Percentiles rank a stretch among this genome's conserved stretches.
These are phyloP conservation scores for Lepisosteus osseus DNA, from an alignment of 2,113 vertebrate species.

Conservation along the genomic window DNA sequence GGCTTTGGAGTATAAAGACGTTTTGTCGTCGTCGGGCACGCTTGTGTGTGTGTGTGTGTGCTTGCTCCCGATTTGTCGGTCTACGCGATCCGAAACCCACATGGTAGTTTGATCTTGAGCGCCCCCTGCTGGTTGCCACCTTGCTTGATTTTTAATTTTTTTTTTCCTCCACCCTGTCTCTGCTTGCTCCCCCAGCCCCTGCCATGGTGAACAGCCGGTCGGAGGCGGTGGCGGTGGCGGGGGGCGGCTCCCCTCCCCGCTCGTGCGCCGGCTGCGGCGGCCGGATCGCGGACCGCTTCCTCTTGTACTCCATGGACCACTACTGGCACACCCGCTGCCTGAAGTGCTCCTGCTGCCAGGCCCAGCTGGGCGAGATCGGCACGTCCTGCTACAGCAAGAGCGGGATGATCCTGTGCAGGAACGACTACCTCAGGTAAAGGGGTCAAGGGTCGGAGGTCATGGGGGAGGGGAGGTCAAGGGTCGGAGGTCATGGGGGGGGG, in stretches of 20 bases:
- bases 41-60: too few relatives aligned
- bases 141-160: too few relatives aligned
- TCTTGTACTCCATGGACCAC: conserved; percentile 75
- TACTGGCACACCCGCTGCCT: conserved; percentile 77
- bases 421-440: conserved; percentile 72
- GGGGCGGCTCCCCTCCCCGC: conserved; percentile 38
- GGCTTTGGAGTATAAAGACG: too few relatives aligned
- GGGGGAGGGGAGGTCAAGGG: background rate
- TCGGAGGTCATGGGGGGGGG: too few relatives aligned
- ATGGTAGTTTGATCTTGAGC: too few relatives aligned
- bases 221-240: conserved; percentile 60
- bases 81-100: too few relatives aligned
- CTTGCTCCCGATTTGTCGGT: too few relatives aligned
- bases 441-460: background rate
- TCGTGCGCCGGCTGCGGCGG: conserved; percentile 69
- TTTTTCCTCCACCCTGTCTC: too few relatives aligned
- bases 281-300: conserved; percentile 69
- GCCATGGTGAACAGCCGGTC: conserved; percentile 70
- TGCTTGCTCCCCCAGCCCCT: conserved; percentile 30
- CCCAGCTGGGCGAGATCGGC: conserved; percentile 73
- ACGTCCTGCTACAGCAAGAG: conserved; percentile 76
- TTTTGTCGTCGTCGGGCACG: too few relatives aligned
- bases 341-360: conserved; percentile 75
- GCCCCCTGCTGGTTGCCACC: too few relatives aligned
- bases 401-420: conserved; percentile 76